Percentiles rank a stretch among this genome's conserved stretches.
These are phyloP conservation scores for Cantharis flavilabris DNA, from an alignment of 2,888 invertebrate genomes.

Conservation along the genomic window DNA sequence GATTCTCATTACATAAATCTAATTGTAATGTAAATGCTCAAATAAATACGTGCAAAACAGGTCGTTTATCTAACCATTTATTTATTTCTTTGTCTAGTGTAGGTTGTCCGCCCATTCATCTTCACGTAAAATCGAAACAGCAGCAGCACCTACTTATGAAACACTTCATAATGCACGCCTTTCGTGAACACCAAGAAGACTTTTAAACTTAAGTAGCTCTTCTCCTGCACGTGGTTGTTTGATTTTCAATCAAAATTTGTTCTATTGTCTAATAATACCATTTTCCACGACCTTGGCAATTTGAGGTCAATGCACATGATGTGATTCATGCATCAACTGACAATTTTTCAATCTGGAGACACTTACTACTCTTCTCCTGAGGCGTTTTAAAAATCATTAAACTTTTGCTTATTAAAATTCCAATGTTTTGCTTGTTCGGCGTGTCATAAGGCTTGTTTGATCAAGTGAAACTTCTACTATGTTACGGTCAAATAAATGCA, in stretches of 20 bases:
- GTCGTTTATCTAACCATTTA: conserved; percentile 1
- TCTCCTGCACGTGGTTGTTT: background rate
- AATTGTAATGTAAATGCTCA: background rate
- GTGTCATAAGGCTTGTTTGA: background rate
- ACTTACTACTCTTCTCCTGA: background rate
- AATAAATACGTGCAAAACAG: conserved; percentile 2
- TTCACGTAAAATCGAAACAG: background rate
- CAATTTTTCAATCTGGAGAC: background rate
- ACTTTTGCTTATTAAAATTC: background rate
- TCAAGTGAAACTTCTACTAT: background rate
- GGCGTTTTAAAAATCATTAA: background rate
- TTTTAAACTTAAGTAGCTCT: background rate
- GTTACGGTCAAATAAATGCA: background rate
- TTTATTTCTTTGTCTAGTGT: background rate
- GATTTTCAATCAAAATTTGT: background rate
- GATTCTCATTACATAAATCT: background rate
- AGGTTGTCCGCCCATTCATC: conserved; percentile 2
- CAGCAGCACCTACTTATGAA: conserved; percentile 4
- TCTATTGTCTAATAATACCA: background rate
- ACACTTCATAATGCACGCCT: background rate
- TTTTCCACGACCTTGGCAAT: background rate
- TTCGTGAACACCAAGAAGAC: background rate
- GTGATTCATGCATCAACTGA: background rate
- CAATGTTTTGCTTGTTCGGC: background rate
- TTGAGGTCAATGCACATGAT: background rate